Evolutionary conservation across 2,888 invertebrate species (phyloP).

Genomic region (Eulithis prunata): DNA sequence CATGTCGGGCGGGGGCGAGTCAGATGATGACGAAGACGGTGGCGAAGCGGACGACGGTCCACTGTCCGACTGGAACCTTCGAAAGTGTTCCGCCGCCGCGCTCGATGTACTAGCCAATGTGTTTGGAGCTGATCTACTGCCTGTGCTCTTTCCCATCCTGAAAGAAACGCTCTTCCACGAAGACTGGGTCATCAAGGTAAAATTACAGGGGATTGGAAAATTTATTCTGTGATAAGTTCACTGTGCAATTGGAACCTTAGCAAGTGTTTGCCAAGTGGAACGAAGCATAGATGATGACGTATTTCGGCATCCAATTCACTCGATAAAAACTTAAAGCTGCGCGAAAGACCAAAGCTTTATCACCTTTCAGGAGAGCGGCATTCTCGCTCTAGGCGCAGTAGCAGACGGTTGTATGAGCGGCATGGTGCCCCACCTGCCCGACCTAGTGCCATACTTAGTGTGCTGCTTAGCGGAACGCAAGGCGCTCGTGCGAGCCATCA

Average conservation of each 20-base stretch:
- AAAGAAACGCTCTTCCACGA: constrained; percentile 98
- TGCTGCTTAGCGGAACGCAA: constrained; percentile 96
- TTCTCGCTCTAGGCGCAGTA: constrained; percentile 96
- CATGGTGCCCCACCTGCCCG: constrained; percentile 98
- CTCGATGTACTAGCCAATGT: constrained; percentile 98
- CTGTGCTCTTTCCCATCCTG: constrained; percentile 96
- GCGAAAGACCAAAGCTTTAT: too few relatives aligned
- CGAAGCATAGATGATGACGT: too few relatives aligned
- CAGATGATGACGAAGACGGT: constrained; percentile 91
- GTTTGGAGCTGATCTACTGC: constrained; percentile 96
- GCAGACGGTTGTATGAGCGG: constrained; percentile 97
- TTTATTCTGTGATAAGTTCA: too few relatives aligned
- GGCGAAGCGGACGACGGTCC: constrained; percentile 94
- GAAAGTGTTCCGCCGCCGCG: constrained; percentile 99
- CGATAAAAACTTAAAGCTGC: too few relatives aligned
- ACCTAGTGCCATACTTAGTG: constrained; percentile 98
- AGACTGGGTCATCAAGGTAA: constrained; percentile 98
- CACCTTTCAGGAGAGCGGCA: constrained; percentile 89
- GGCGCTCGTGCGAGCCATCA: constrained; percentile 98
- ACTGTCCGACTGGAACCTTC: constrained; percentile 98
- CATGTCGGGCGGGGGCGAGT: constrained; percentile 86
- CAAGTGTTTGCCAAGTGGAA: too few relatives aligned
- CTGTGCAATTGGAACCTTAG: too few relatives aligned
- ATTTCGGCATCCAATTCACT: too few relatives aligned
- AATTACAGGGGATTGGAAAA: neutral